These are phyloP conservation scores for Bradypus variegatus DNA, from an alignment of 2,797 vertebrate species.

Conservation along the genomic window DNA sequence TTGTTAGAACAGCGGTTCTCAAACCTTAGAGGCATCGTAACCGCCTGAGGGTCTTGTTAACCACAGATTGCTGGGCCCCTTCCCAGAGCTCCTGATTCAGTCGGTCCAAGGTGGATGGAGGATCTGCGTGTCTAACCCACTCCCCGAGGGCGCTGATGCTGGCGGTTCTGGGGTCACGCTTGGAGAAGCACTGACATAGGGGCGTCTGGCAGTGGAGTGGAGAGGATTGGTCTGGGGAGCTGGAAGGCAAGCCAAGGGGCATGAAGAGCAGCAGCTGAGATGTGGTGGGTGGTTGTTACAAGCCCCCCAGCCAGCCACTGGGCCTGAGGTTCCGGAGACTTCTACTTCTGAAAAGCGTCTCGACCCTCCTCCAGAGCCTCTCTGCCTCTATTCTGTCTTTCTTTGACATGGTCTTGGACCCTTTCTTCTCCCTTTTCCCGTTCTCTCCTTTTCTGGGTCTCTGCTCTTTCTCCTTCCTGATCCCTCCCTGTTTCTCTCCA, in stretches of 20 bases:
- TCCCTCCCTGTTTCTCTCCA: not conserved
- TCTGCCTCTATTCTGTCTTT: not conserved
- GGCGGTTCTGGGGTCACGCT: not conserved
- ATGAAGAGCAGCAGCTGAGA: not conserved
- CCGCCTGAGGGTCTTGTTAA: not conserved
- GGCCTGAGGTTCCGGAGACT: not conserved
- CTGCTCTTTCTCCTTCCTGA: not conserved
- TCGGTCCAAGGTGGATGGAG: not conserved
- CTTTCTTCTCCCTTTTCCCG: not conserved
- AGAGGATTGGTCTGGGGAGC: not conserved
- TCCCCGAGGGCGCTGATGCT: not conserved
- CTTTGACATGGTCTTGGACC: too few species aligned
- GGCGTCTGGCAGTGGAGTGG: not conserved
- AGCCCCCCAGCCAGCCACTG: not conserved
- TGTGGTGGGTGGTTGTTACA: rapidly evolving
- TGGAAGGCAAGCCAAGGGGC: not conserved
- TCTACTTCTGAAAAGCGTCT: not conserved
- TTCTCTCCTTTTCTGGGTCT: not conserved
- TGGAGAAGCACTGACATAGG: not conserved
- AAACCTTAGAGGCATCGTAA: not conserved
- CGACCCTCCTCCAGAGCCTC: not conserved
- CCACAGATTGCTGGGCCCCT: not conserved
- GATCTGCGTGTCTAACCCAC: not conserved
- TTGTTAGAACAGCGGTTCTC: not conserved
- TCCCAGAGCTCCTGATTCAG: not conserved